Base-by-base conservation (phyloP, 2,113 vertebrate genomes). In the Stigmatopora nigra region DNA sequence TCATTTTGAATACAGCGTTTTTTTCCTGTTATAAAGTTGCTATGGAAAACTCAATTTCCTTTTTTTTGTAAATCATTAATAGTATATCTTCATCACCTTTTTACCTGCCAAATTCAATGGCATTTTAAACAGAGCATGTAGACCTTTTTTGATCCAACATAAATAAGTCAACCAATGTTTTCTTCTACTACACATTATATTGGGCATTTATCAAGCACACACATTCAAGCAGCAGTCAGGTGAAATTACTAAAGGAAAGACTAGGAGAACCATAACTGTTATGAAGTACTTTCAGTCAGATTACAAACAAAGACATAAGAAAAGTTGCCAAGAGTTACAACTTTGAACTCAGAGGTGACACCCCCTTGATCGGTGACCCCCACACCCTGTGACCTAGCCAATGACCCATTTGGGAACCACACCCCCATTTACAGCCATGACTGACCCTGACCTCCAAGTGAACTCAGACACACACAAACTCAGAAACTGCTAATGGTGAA, bases 381-480 rank as follows among this genome's bases (percentile, higher is more conserved):
- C 76, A 16, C 49, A 78, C 67, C 75, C 68, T 12, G 2, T 9
- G 76, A 84, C 84, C 78, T 68, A 41, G 57, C 61, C 81, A 78
- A 75, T 72, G 78, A 87, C 71, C 75, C 72, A 22, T 82, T 72
- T 62, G 71, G 66, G 69, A 82, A 52, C 82, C 79, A 68, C 82
- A 38, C 80, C 80, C 65, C 38, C 68, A 41, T 84, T 80, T 84
- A 78, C 67, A 72, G 83, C 78, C 68, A 59, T 84, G 79, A 84
- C 83, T 70, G 79, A 85, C 85, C 79, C 80, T 85, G 83, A 89
- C 82, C 85, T 73, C 38, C 3, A 49, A 16, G 61, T 80, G 84
- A 89, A 87, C 85, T 71, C 60, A 64, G 77, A 65, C 45, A 31
- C 59, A 75, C 25, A 64, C 63, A 73, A 45, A 62, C 25, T 64